phyloP scores from a whole-genome alignment of 2,113 vertebrate genomes.

The Kryptolebias marmoratus region DNA sequence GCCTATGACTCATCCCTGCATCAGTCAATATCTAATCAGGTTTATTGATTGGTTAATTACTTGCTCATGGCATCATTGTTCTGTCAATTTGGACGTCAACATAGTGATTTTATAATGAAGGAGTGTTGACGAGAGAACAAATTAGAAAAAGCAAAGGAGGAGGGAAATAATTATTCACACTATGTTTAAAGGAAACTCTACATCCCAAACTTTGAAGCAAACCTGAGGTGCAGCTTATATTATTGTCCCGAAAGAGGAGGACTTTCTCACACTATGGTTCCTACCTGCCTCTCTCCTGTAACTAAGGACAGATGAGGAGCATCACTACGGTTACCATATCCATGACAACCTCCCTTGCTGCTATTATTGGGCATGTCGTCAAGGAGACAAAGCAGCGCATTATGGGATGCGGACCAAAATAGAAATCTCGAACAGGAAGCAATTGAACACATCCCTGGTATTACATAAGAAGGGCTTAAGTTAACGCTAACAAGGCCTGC shows the following conservation, averaged over 20 bases:
- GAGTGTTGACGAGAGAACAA: neutral
- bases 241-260: slow-evolving; percentile 33
- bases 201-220: neutral
- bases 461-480: slow-evolving; percentile 68
- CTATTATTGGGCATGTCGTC: slow-evolving; percentile 79
- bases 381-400: slow-evolving; percentile 73
- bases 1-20: slow-evolving; percentile 15
- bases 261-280: slow-evolving; percentile 52
- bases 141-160: neutral
- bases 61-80: slow-evolving; percentile 48
- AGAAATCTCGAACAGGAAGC: slow-evolving; percentile 66
- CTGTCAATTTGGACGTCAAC: slow-evolving; percentile 38
- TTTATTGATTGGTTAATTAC: slow-evolving; percentile 56
- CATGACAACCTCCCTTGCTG: slow-evolving; percentile 78
- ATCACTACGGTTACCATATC: slow-evolving; percentile 80
- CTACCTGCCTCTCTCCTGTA: slow-evolving; percentile 48
- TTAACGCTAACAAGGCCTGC: slow-evolving; percentile 23
- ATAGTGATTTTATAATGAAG: slow-evolving; percentile 38
- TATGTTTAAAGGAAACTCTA: neutral
- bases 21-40: slow-evolving; percentile 40
- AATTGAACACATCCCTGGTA: slow-evolving; percentile 61
- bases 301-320: slow-evolving; percentile 73
- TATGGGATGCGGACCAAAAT: slow-evolving; percentile 77
- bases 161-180: neutral
- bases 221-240: slow-evolving; percentile 29